Evolutionary conservation across 2,888 invertebrate genomes (phyloP), one percentile per base, ranked within the genome.

Genomic region (Ormyrus nitidulus): DNA sequence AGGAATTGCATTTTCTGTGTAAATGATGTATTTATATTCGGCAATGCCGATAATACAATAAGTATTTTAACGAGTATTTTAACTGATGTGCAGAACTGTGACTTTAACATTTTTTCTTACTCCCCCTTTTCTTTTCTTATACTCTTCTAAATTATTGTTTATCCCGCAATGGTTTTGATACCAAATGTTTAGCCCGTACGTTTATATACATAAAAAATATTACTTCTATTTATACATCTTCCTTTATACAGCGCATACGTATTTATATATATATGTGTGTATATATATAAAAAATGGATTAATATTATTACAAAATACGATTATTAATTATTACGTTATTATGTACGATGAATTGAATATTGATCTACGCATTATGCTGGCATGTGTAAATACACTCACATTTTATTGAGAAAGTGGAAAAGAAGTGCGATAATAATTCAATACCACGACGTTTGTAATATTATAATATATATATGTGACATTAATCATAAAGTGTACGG

Each of bases 141-240:
- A 64, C 9, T 81, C 83, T 82, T 83, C 78, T 64, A 81, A 80
- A 73, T 59, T 81, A 83, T 82, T 58, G 11, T 64, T 65, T 66
- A 66, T 70, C 85, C 83, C 84, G 80, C 84, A 86, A 88, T 88
- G 87, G 87, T 88, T 88, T 88, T 86, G 82, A 87, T 88, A 87
- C 87, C 87, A 89, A 89, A 88, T 87, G 84, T 88, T 86, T 85
- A 85, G 82, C 83, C 83, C 82, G 79, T 86, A 88, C 86, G 11
- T 76, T 86, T 86, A 86, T 86, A 84, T 83, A 84, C 84, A 84
- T 62, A 56, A 65, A 62, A 71, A 9, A 59, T 84, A 71, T 83
- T 80, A 86, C 81, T 86, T 85, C 82, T 85, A 86, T 87, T 86
- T 86, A 86, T 88, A 87, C 83, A 85, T 82, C 81, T 83, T 86